phyloP scores from a whole-genome alignment of 2,888 invertebrate species.

The Nudaria mundana region DNA sequence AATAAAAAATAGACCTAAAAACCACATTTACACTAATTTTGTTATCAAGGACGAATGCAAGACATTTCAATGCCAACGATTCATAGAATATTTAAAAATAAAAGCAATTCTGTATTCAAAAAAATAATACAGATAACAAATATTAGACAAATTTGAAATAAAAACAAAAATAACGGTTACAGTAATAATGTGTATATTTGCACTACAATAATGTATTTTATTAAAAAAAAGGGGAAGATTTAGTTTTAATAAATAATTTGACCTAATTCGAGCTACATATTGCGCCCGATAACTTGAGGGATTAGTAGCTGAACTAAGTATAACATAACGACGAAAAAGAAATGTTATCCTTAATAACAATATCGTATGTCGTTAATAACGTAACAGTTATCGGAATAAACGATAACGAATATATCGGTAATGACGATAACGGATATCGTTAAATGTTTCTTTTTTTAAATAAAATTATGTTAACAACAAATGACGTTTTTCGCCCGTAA shows the following conservation, averaged over 20 bases:
- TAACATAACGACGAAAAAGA: background rate
- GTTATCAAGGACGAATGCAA: slow-evolving; percentile 5
- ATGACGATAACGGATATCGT: too few relatives aligned
- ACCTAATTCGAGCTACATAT: slow-evolving; percentile 53
- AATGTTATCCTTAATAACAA: too few relatives aligned
- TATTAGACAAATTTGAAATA: slow-evolving; percentile 19
- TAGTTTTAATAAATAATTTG: slow-evolving; percentile 45
- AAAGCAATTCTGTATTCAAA: slow-evolving; percentile 62
- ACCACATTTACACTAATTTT: background rate
- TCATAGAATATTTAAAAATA: slow-evolving; percentile 23
- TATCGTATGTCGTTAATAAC: too few relatives aligned
- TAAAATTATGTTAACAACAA: too few relatives aligned
- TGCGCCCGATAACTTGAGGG: slow-evolving; percentile 28
- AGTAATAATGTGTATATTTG: slow-evolving; percentile 30
- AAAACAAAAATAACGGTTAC: slow-evolving; percentile 17
- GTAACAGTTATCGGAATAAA: too few relatives aligned
- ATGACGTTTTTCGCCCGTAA: too few relatives aligned
- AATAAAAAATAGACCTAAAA: background rate
- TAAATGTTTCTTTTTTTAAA: too few relatives aligned
- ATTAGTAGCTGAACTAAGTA: slow-evolving; percentile 16
- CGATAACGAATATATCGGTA: too few relatives aligned
- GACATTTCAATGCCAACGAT: slow-evolving; percentile 25
- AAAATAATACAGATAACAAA: slow-evolving; percentile 69
- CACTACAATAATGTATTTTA: slow-evolving; percentile 20
- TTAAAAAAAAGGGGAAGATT: slow-evolving; percentile 18